Percentiles rank a stretch among this genome's conserved stretches.
These are phyloP conservation scores for Eutrigla gurnardus DNA, from an alignment of 2,797 vertebrate species.

Conservation along the genomic window DNA sequence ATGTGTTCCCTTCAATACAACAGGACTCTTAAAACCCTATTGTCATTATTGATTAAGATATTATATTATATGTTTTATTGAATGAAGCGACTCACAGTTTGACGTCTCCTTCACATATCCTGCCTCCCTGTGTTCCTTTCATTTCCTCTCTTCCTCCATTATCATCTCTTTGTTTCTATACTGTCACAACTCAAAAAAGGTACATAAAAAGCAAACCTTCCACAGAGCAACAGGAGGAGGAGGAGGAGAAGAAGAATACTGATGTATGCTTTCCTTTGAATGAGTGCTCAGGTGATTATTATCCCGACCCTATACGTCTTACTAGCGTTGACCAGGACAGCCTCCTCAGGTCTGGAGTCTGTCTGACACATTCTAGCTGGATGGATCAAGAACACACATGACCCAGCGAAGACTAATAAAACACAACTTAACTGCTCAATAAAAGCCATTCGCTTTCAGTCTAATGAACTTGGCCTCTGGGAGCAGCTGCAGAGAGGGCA, in stretches of 20 bases:
- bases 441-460: constrained; percentile 15
- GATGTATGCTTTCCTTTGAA: constrained; percentile 44
- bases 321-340: background rate
- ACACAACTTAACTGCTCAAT: constrained; percentile 1
- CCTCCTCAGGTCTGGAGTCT: background rate
- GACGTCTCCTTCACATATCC: background rate
- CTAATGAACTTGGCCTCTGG: constrained; percentile 1
- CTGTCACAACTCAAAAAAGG: background rate
- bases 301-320: constrained; percentile 1
- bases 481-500: background rate
- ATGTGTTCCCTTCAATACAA: background rate
- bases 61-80: constrained; percentile 8
- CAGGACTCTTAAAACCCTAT: background rate
- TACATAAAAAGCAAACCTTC: background rate
- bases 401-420: constrained; percentile 7
- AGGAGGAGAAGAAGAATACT: too few relatives aligned
- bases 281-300: constrained; percentile 31
- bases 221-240: background rate
- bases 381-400: constrained; percentile 12
- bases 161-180: background rate
- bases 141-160: background rate
- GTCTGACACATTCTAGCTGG: background rate
- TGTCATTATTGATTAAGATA: constrained; percentile 2
- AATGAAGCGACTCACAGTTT: constrained; percentile 9
- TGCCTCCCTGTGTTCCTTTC: background rate